Conservation (phyloP, 2,888 invertebrate genomes). For the Ornithoptera alexandrae region DNA sequence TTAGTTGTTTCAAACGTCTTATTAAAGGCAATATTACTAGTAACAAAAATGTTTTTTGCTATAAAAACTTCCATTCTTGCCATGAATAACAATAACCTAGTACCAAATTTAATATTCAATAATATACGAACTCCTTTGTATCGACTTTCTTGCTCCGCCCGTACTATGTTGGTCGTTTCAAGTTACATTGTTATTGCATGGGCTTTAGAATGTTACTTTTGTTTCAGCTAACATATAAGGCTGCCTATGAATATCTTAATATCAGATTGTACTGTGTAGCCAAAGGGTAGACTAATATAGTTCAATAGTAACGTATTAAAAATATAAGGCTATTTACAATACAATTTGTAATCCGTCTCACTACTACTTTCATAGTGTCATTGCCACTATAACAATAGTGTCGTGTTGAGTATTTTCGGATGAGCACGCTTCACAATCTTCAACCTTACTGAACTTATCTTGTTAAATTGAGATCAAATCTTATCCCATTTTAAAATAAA, state of each 20-base stretch:
- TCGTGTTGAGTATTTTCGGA: too few species aligned
- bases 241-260: constrained; percentile 7
- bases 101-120: constrained; percentile 43
- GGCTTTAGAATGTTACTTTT: constrained; percentile 11
- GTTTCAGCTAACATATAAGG: constrained; percentile 2
- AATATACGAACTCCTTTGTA: constrained; percentile 44
- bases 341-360: too few species aligned
- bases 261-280: not conserved
- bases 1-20: not conserved
- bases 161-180: constrained; percentile 18
- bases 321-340: too few species aligned
- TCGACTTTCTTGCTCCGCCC: constrained; percentile 35
- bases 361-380: too few species aligned
- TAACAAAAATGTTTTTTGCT: not conserved
- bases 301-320: too few species aligned
- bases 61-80: not conserved
- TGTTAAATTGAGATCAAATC: too few species aligned
- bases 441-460: too few species aligned
- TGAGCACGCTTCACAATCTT: too few species aligned
- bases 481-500: too few species aligned
- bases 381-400: too few species aligned
- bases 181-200: constrained; percentile 25
- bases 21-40: not conserved
- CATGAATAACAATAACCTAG: constrained; percentile 19
- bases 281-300: not conserved